Base-by-base conservation (phyloP, 2,797 vertebrate genomes). In the Semotilus atromaculatus region DNA sequence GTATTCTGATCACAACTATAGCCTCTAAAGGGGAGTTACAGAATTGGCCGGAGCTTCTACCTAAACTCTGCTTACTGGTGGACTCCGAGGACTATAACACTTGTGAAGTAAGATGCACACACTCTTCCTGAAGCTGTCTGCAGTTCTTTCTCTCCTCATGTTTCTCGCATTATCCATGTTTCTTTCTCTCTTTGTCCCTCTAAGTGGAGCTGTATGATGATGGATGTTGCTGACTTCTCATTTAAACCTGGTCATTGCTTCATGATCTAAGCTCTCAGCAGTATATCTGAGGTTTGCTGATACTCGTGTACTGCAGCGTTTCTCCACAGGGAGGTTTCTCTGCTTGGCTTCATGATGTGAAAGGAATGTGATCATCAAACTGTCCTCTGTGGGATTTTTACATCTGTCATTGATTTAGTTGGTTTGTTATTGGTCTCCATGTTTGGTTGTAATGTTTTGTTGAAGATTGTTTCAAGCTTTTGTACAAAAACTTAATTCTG, bases 31-130 rank as follows among this genome's bases (percentile, higher is more conserved):
- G 97, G 78, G 97, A 99, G 85, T 94, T 99, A 19, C 98, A 99
- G 89, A 99, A 99, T 92, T 99, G 98, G 98, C 98, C 97, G 1
- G 97, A 99, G 83, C 97, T 99, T 40, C 93, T 99, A 86, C 98
- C 98, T 62, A 98, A 99, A 91, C 97, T 99, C 83, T 99, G 98
- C 88, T 94, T 94, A 87, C 93, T 99, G 26, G 93, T 99, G 94
- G 98, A 99, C 91, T 99, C 98, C 43, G 97, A 99, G 90, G 98
- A 99, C 93, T 99, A 99, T 90, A 99, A 99, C 93, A 99, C 98
- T 9, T 99, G 98, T 92, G 98, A 99, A 94, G 98, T 99, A 92
- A 89, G 86, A 53, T 43, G 75, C 74, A 81, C 45, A 73, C 23
- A 31, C 16, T 71, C 73, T 80, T 82, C 36, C 48, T 62, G 19